Evolutionary conservation across 2,888 invertebrate species (phyloP).

Genomic region (Criorhina ranunculi): DNA sequence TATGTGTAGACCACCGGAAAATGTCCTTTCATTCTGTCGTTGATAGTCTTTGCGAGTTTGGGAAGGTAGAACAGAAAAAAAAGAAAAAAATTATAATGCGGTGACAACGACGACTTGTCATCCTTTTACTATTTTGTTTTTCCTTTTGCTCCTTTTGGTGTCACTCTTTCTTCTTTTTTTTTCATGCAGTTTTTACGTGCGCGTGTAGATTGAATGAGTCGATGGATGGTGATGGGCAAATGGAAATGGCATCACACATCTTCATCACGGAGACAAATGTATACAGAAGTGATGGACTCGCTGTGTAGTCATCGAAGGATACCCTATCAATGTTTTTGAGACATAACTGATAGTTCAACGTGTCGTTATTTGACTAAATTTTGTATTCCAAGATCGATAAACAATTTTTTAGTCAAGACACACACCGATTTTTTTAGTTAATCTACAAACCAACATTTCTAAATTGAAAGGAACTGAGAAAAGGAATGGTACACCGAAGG

Average conservation of each 20-base stretch:
- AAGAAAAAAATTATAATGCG: constrained; percentile 52
- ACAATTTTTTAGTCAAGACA: no score
- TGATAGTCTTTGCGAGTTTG: constrained; percentile 10
- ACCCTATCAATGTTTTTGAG: no score
- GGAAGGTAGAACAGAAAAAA: constrained; percentile 9
- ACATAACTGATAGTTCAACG: no score
- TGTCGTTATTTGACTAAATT: no score
- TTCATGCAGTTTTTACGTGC: constrained; percentile 37
- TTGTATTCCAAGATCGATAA: no score
- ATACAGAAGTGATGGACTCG: no score
- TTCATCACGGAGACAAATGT: no score
- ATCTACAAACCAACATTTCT: no score
- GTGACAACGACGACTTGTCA: constrained; percentile 70
- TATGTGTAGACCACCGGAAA: constrained; percentile 51
- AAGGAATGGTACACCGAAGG: no score
- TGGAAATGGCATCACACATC: constrained; percentile 47
- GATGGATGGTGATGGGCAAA: constrained; percentile 54
- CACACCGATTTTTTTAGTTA: no score
- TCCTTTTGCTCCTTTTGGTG: constrained; percentile 9
- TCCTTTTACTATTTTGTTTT: constrained; percentile 37
- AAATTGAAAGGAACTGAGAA: no score
- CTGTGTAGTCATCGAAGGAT: no score
- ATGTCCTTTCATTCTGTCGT: constrained; percentile 48
- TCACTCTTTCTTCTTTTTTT: not conserved
- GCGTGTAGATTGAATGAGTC: constrained; percentile 66